Evolutionary conservation across 2,113 vertebrate genomes (phyloP), one percentile per base, ranked within the genome.

Genomic region (Poeciliopsis occidentalis): DNA sequence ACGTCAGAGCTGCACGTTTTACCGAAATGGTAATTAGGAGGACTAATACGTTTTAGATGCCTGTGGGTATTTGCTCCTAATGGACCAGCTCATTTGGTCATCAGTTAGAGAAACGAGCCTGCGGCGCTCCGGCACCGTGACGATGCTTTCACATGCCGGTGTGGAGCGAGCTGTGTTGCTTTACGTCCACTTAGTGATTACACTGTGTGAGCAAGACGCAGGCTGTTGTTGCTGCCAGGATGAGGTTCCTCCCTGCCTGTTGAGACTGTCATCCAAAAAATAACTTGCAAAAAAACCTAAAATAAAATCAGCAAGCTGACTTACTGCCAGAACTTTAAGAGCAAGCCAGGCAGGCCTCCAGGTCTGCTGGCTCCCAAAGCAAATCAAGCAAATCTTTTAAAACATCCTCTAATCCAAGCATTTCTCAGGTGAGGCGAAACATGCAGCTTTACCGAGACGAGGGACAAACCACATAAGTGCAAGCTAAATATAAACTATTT

Each of bases 51-150:
- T 73, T 61, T 80, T 71, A 32, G 71, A 67, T 64, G 30, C 54
- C 75, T 82, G 84, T 17, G 1, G 71, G 87, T 80, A 61, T 32
- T 60, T 15, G 64, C 54, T 84, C 81, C 73, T 86, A 78, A 86
- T 86, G 86, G 76, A 79, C 75, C 76, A 80, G 66, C 80, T 88
- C 76, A 82, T 87, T 80, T 85, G 81, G 86, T 78, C 86, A 81
- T 84, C 73, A 89, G 66, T 83, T 69, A 88, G 69, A 76, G 73
- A 77, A 62, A 61, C 54, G 61, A 34, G 69, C 79, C 76, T 12
- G 60, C 17, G 24, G 83, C 67, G 82, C 30, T 67, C 60, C 39
- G 68, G 71, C 60, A 73, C 30, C 34, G n/a, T 67, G 76, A 82
- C 34, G 27, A 31, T 62, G 62, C 81, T 13, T 47, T 22, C 72